A percentile compares a stretch with the other conserved stretches of the same genome.
phyloP scores from a whole-genome alignment of 2,113 vertebrate species.

The Leucopsar rothschildi region DNA sequence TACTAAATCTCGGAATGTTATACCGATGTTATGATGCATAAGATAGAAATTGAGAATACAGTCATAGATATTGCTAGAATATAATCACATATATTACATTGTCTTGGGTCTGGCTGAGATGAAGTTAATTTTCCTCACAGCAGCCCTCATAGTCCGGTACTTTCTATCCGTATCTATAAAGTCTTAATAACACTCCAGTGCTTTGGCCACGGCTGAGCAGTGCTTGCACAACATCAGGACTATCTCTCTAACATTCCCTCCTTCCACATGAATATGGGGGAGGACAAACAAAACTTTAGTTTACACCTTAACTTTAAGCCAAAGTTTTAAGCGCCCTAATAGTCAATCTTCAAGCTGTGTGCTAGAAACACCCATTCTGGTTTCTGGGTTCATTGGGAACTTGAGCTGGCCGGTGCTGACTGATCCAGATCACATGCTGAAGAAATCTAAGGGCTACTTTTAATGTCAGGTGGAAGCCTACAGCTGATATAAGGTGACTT shows the following conservation, averaged over 20 bases:
- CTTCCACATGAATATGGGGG: rapidly evolving
- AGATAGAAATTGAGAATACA: neutral
- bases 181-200: neutral
- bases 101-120: neutral
- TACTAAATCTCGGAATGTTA: neutral
- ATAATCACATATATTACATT: neutral
- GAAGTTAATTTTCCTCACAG: neutral
- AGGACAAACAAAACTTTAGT: neutral
- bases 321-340: neutral
- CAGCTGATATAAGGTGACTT: neutral
- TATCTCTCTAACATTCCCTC: neutral
- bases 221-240: neutral
- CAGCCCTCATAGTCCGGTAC: neutral
- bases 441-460: neutral
- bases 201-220: neutral
- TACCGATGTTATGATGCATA: neutral
- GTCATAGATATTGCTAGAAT: neutral
- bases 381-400: neutral
- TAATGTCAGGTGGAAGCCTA: neutral
- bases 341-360: neutral
- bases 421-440: neutral
- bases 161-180: neutral
- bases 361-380: neutral
- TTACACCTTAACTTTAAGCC: neutral
- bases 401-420: neutral